A percentile compares a stretch with the other conserved stretches of the same genome.
phyloP scores from a whole-genome alignment of 2,113 vertebrate genomes.

The Bucco capensis region DNA sequence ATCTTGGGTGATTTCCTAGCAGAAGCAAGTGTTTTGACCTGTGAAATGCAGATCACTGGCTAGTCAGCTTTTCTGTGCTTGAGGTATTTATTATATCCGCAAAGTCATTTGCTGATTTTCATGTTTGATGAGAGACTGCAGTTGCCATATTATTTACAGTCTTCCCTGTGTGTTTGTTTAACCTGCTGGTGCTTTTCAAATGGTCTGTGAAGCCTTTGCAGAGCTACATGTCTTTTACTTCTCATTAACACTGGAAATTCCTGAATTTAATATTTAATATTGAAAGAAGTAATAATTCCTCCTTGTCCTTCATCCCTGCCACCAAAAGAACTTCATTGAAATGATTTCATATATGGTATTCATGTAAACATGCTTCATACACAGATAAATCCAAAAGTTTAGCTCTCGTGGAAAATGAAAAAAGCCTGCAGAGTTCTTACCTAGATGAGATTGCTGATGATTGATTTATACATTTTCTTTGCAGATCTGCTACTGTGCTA shows the following conservation, averaged over 20 bases:
- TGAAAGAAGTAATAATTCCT: neutral
- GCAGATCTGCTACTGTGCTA: neutral
- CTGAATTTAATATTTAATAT: neutral
- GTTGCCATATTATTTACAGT: constrained; percentile 1
- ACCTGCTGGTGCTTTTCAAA: constrained; percentile 39
- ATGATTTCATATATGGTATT: neutral
- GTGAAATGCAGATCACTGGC: constrained; percentile 21
- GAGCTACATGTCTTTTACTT: neutral
- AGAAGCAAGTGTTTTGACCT: constrained; percentile 14
- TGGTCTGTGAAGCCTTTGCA: neutral
- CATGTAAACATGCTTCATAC: neutral
- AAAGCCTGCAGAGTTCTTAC: neutral
- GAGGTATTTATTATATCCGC: constrained; percentile 41
- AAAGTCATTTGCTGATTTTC: constrained; percentile 43
- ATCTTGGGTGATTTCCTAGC: constrained; percentile 1
- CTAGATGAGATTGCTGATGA: neutral
- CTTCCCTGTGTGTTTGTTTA: constrained; percentile 40
- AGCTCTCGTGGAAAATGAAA: neutral
- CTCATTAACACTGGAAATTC: neutral
- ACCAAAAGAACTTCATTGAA: neutral
- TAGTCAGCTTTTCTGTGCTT: constrained; percentile 25
- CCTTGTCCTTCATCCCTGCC: neutral
- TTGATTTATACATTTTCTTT: neutral
- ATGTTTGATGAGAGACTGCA: constrained; percentile 30
- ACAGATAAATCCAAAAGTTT: neutral